Evolutionary conservation across 2,797 vertebrate genomes (phyloP).

Genomic region (Borostomias antarcticus): DNA sequence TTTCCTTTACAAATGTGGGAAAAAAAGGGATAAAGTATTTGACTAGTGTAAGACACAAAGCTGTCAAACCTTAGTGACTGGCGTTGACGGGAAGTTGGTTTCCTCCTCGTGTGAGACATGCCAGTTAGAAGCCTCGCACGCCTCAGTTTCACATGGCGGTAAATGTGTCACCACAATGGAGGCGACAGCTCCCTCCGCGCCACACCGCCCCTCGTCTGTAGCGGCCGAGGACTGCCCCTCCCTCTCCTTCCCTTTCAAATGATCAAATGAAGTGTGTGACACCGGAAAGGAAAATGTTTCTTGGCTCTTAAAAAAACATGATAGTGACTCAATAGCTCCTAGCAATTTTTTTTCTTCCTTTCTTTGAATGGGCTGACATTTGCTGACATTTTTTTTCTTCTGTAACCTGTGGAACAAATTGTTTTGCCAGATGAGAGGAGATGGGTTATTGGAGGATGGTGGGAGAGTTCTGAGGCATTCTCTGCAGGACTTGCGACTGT

Average conservation of each 20-base stretch:
- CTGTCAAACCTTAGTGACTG: background rate
- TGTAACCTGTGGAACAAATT: conserved; percentile 34
- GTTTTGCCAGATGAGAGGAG: conserved; percentile 29
- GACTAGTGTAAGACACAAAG: background rate
- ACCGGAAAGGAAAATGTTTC: conserved; percentile 30
- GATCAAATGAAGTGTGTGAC: conserved; percentile 51
- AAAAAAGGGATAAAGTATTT: no score
- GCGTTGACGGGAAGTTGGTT: conserved; percentile 48
- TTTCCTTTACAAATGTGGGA: no score
- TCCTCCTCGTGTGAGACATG: conserved; percentile 48
- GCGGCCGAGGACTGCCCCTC: background rate
- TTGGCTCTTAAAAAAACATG: conserved; percentile 29
- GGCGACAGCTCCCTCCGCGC: conserved; percentile 34
- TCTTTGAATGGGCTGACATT: conserved; percentile 22
- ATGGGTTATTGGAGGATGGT: conserved; percentile 9
- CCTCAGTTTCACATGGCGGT: conserved; percentile 53
- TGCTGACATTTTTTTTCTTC: conserved; percentile 21
- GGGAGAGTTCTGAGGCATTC: conserved; percentile 7
- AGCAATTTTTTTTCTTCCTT: conserved; percentile 41
- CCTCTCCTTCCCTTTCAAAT: conserved; percentile 44
- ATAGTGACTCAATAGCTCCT: conserved; percentile 64
- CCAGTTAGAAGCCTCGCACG: conserved; percentile 46
- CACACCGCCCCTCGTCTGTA: background rate
- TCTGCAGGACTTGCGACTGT: conserved; percentile 14
- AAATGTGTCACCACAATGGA: conserved; percentile 60